Evolutionary conservation across 2,797 vertebrate genomes (phyloP).

Genomic region (Uromys caudimaculatus): DNA sequence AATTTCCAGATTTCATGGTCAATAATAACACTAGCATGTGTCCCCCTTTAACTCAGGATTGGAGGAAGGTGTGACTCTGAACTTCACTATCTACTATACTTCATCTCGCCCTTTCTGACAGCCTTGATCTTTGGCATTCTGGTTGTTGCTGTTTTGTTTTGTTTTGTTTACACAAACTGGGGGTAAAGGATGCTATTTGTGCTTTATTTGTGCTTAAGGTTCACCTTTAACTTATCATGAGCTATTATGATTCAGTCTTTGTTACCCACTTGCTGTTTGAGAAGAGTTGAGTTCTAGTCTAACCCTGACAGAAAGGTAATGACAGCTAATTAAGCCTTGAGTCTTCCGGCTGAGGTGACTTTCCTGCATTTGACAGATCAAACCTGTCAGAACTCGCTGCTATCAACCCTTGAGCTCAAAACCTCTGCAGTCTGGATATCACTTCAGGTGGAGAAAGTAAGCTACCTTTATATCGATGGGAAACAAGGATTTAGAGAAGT

Average conservation of each 20-base stretch:
- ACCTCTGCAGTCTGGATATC: neutral
- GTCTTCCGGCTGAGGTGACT: neutral
- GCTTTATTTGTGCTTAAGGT: neutral
- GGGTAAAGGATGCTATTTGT: neutral
- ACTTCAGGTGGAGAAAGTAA: neutral
- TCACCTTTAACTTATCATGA: neutral
- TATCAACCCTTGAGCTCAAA: neutral
- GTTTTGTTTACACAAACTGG: neutral
- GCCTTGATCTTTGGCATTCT: neutral
- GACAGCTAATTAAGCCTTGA: neutral
- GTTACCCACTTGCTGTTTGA: neutral
- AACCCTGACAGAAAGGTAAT: neutral
- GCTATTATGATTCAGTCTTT: neutral
- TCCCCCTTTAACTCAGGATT: too few species aligned
- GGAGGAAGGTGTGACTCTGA: neutral
- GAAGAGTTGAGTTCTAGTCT: neutral
- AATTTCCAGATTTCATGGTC: neutral
- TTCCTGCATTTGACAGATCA: constrained; percentile 22
- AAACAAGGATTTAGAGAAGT: neutral
- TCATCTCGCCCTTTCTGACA: neutral
- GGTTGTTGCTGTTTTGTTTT: neutral
- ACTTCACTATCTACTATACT: neutral
- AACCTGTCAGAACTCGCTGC: neutral
- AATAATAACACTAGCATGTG: neutral
- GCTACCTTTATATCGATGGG: neutral